These are phyloP conservation scores for Protaetia brevitarsis DNA, from an alignment of 1,140 invertebrate genomes.

Conservation along the genomic window DNA sequence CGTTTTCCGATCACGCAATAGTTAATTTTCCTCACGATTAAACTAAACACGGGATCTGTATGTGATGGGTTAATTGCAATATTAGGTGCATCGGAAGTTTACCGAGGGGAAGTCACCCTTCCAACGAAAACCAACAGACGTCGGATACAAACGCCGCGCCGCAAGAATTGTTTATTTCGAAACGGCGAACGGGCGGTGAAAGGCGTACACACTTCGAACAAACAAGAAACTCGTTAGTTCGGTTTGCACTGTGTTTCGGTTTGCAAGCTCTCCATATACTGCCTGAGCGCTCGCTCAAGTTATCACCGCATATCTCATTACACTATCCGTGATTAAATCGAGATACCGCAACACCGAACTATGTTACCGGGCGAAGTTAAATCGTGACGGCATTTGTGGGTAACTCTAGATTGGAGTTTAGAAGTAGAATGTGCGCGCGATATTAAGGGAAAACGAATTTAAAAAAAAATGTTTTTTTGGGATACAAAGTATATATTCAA, in stretches of 20 bases:
- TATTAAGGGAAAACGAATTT: too few species aligned
- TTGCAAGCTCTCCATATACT: neutral
- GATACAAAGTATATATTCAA: too few species aligned
- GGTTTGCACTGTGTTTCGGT: neutral
- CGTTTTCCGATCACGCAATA: too few species aligned
- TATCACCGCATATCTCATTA: conserved; percentile 9
- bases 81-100: neutral
- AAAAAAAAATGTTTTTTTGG: too few species aligned
- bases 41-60: neutral
- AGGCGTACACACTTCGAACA: neutral
- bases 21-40: neutral
- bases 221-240: conserved; percentile 16
- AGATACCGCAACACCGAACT: neutral
- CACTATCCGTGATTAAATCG: conserved; percentile 11
- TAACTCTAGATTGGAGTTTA: too few species aligned
- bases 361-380: neutral
- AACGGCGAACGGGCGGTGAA: neutral
- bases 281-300: neutral
- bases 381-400: neutral
- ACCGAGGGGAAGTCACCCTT: neutral
- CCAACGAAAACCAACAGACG: conserved; percentile 4
- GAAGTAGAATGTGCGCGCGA: too few species aligned
- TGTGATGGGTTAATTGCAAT: neutral
- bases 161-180: conserved; percentile 4
- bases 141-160: neutral